Conservation (phyloP, 2,113 vertebrate genomes). For the Ctenodactylus gundi region DNA sequence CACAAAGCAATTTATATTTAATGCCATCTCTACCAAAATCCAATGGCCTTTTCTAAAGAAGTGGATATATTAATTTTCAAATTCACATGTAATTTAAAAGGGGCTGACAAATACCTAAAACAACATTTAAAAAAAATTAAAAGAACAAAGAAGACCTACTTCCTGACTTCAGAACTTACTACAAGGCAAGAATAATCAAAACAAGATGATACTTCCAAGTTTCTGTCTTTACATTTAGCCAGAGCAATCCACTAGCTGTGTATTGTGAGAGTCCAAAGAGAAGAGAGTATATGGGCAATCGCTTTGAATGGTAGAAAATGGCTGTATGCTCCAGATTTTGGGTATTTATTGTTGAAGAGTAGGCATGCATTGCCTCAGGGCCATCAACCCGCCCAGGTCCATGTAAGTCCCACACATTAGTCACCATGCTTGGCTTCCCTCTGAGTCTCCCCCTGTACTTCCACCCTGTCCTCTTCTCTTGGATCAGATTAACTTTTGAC, state of each 20-base stretch:
- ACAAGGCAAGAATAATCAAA: no score
- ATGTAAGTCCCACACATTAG: constrained; percentile 7
- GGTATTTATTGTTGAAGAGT: constrained; percentile 30
- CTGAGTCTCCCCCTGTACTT: background rate
- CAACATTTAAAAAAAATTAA: no score
- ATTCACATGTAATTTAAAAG: no score
- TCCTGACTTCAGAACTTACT: no score
- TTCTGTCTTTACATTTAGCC: background rate
- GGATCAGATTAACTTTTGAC: constrained; percentile 71
- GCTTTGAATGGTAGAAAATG: background rate
- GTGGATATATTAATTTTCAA: no score
- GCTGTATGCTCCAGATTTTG: background rate
- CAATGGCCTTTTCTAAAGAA: no score
- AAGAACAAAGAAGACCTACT: no score
- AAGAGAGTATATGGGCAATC: background rate
- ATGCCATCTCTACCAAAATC: no score
- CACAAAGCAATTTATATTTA: no score
- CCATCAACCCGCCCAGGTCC: background rate
- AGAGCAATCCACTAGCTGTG: background rate
- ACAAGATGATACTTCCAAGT: background rate
- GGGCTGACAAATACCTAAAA: no score
- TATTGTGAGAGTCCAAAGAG: background rate
- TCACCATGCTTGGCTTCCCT: constrained; percentile 53
- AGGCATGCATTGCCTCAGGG: background rate
- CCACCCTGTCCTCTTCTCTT: constrained; percentile 2